phyloP scores from a whole-genome alignment of 37 sponge, comb jelly and placozoan species.

The Chondrilla cf. caribensis region DNA sequence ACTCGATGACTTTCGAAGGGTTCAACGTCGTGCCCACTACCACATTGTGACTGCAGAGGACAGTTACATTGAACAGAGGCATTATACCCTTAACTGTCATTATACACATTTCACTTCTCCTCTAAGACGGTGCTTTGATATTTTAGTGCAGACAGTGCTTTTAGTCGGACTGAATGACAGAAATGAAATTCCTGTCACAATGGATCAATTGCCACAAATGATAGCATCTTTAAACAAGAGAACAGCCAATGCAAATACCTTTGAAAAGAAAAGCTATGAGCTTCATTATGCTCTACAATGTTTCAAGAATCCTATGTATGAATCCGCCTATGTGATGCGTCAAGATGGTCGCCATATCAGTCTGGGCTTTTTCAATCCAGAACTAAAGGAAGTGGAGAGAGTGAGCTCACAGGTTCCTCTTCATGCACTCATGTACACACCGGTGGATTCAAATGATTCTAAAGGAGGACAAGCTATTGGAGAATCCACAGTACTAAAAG shows the following conservation, averaged over 20 bases:
- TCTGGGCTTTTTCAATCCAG: background rate
- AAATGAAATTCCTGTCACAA: no score
- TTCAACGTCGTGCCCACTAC: conserved; percentile 36
- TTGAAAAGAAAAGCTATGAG: conserved; percentile 35
- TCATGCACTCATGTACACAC: background rate
- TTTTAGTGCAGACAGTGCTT: conserved; percentile 45
- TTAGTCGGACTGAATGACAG: background rate
- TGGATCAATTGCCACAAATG: no score
- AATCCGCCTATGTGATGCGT: background rate
- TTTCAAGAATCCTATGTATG: background rate
- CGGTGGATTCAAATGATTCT: background rate
- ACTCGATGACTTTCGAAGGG: background rate
- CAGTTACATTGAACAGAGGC: background rate
- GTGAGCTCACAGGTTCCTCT: background rate
- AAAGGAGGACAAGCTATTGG: background rate
- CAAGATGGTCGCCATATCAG: background rate
- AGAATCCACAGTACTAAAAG: background rate
- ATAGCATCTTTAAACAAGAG: conserved; percentile 22
- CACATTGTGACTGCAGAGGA: background rate
- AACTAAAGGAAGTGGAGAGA: background rate
- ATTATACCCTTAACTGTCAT: conserved; percentile 21
- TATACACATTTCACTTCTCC: conserved; percentile 81
- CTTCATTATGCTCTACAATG: conserved; percentile 18
- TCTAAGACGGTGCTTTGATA: conserved; percentile 59
- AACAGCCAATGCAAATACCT: conserved; percentile 16